phyloP scores from a whole-genome alignment of 2,888 invertebrate genomes.

The Apamea epomidion region DNA sequence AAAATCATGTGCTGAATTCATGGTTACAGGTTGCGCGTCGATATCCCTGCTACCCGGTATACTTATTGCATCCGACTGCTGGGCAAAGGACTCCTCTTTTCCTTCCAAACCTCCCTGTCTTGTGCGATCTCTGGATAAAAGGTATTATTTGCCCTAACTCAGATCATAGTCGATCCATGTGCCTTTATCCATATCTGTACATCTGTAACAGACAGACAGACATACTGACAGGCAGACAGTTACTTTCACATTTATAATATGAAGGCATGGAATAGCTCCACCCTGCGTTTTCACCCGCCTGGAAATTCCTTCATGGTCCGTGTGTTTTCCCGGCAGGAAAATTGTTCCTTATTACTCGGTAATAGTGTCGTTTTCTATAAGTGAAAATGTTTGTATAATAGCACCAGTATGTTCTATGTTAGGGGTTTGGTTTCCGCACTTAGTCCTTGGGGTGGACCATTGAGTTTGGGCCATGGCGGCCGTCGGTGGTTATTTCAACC shows the following conservation, averaged over 20 bases:
- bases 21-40: no score
- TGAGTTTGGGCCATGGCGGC: no score
- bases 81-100: no score
- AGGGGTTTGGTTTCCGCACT: no score
- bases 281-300: not conserved
- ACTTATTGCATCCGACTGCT: no score
- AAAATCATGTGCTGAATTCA: no score
- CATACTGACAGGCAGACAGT: not conserved
- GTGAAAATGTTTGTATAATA: not conserved
- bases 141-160: not conserved
- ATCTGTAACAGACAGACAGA: not conserved
- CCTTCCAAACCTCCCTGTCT: no score
- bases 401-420: not conserved
- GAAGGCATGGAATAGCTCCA: not conserved
- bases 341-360: not conserved
- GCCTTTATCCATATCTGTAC: not conserved
- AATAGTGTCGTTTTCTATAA: not conserved
- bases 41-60: no score
- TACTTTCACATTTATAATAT: not conserved
- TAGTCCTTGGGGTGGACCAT: no score
- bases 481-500: no score
- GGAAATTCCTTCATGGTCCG: not conserved
- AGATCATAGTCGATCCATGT: not conserved
- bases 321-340: not conserved
- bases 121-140: not conserved